phyloP scores from a whole-genome alignment of 1,140 invertebrate genomes.

The Solenopsis fugax region DNA sequence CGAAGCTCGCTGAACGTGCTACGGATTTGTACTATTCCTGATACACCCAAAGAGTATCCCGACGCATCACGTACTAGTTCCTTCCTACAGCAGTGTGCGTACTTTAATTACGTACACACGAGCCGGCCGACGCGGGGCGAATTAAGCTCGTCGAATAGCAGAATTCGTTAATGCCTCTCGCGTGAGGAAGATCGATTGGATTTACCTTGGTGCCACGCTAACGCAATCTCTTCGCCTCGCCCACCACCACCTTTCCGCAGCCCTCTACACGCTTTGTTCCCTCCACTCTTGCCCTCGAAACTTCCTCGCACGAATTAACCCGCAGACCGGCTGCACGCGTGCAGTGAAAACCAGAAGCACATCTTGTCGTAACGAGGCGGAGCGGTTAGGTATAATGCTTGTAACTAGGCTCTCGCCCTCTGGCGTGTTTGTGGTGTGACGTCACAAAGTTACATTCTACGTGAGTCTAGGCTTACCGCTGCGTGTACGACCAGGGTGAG shows the following conservation, averaged over 20 bases:
- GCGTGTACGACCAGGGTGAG: conserved; percentile 68
- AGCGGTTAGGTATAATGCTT: conserved; percentile 83
- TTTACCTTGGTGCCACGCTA: conserved; percentile 72
- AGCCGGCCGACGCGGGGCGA: conserved; percentile 28
- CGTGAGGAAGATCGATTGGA: conserved; percentile 78
- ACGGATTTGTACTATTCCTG: background rate
- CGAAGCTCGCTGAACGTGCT: background rate
- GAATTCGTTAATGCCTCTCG: conserved; percentile 76
- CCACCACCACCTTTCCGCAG: conserved; percentile 60
- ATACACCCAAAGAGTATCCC: conserved; percentile 12
- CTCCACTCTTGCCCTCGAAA: conserved; percentile 71
- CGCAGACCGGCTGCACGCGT: conserved; percentile 79
- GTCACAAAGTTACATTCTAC: conserved; percentile 83
- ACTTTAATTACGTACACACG: conserved; percentile 60
- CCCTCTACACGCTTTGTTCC: conserved; percentile 51
- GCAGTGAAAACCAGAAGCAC: conserved; percentile 82
- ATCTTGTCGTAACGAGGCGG: conserved; percentile 83
- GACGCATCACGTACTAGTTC: conserved; percentile 39
- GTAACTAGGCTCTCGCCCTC: conserved; percentile 81
- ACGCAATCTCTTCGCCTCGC: conserved; percentile 61
- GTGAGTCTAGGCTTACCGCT: conserved; percentile 74
- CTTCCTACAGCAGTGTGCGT: conserved; percentile 1
- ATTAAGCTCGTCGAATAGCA: conserved; percentile 72
- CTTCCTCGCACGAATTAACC: conserved; percentile 79
- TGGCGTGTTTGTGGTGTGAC: conserved; percentile 84